Evolutionary conservation across 2,113 vertebrate species (phyloP).

Genomic region (Craseonycteris thonglongyai): DNA sequence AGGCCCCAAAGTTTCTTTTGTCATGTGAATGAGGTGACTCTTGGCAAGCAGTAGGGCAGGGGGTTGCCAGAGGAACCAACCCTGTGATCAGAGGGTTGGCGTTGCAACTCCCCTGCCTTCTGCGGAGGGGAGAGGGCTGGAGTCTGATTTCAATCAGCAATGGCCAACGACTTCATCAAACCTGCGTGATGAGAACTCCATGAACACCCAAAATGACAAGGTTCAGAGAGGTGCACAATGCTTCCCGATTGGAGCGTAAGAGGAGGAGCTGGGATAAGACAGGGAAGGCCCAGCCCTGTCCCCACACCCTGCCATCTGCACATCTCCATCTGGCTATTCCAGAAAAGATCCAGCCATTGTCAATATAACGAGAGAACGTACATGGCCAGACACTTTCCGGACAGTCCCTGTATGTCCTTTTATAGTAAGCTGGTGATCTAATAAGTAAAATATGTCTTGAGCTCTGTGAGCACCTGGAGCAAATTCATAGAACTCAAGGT

Average conservation of each 20-base stretch:
- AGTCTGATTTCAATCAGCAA: too few species aligned
- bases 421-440: fast-evolving
- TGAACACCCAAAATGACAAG: neutral
- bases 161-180: neutral
- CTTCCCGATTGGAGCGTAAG: fast-evolving
- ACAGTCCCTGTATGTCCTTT: neutral
- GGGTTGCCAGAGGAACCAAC: neutral
- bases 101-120: neutral
- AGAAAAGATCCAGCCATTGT: too few species aligned
- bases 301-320: too few species aligned
- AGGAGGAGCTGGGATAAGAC: too few species aligned
- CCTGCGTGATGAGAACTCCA: neutral
- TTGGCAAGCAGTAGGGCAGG: neutral
- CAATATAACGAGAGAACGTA: too few species aligned
- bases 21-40: neutral
- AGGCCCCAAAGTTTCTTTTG: neutral
- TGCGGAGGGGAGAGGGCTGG: too few species aligned
- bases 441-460: neutral
- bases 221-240: too few species aligned
- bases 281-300: neutral
- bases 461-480: neutral
- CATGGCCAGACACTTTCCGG: too few species aligned
- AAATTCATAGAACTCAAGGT: neutral
- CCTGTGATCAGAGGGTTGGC: neutral
- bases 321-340: neutral